These are phyloP conservation scores for Drosophila meridiana DNA, from an alignment of 2,888 invertebrate genomes.

Conservation along the genomic window DNA sequence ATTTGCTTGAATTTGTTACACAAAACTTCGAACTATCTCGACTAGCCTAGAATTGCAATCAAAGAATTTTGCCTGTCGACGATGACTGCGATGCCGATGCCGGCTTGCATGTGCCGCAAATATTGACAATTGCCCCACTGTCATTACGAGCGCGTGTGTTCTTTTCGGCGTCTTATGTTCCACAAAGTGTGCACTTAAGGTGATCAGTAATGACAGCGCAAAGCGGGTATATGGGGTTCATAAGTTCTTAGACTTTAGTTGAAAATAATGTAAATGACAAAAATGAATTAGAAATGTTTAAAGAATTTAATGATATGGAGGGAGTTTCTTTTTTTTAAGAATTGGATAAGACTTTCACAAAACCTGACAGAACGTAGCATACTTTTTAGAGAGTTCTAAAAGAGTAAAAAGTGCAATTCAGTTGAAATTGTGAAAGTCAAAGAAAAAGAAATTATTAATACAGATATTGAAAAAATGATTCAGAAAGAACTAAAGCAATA, in stretches of 20 bases:
- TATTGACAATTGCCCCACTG: slow-evolving; percentile 68
- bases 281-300: too few species aligned
- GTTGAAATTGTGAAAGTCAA: too few species aligned
- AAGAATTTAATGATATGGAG: too few species aligned
- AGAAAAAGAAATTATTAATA: too few species aligned
- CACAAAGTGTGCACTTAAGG: slow-evolving; percentile 53
- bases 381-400: background rate
- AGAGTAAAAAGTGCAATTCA: too few species aligned
- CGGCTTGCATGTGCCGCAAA: slow-evolving; percentile 70
- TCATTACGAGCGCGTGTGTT: slow-evolving; percentile 52
- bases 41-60: slow-evolving; percentile 60
- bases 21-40: slow-evolving; percentile 64
- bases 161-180: slow-evolving; percentile 39
- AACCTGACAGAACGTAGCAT: background rate
- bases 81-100: slow-evolving; percentile 50
- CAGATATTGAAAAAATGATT: too few species aligned
- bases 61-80: slow-evolving; percentile 62
- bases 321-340: background rate
- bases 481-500: too few species aligned
- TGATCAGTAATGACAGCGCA: slow-evolving; percentile 6
- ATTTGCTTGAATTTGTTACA: slow-evolving; percentile 75
- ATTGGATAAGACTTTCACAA: background rate
- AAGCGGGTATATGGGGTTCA: slow-evolving; percentile 7
- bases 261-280: background rate
- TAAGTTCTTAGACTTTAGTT: background rate